Evolutionary conservation across 2,888 invertebrate genomes (phyloP).

Genomic region (Leptinotarsa haldemani): DNA sequence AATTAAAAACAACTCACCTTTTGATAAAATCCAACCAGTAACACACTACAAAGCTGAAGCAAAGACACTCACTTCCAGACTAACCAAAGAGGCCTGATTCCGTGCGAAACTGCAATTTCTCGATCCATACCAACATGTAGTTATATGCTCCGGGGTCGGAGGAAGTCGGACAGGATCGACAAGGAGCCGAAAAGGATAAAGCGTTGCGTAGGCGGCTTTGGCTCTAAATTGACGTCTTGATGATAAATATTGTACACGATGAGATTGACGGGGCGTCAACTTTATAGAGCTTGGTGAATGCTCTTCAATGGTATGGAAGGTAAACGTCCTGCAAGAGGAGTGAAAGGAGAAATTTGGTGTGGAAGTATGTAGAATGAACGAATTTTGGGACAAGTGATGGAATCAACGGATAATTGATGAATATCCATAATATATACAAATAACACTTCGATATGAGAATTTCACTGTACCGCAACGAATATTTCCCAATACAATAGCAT

Average conservation of each 20-base stretch:
- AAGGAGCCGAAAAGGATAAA: constrained; percentile 50
- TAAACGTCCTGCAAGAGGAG: no score
- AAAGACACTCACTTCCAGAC: constrained; percentile 36
- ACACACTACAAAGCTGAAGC: constrained; percentile 30
- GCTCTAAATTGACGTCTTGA: background rate
- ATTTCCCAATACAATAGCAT: no score
- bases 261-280: background rate
- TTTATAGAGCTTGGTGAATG: background rate
- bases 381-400: no score
- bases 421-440: no score
- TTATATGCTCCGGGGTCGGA: constrained; percentile 58
- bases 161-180: constrained; percentile 51
- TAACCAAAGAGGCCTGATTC: constrained; percentile 31
- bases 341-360: no score
- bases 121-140: constrained; percentile 60
- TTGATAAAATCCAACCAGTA: constrained; percentile 23
- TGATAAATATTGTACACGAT: background rate
- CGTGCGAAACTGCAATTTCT: constrained; percentile 39
- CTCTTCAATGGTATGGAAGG: background rate
- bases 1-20: constrained; percentile 13
- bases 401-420: no score
- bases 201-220: constrained; percentile 24
- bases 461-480: no score
- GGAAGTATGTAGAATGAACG: no score
- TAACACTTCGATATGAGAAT: no score